These are phyloP conservation scores for Leptinotarsa defecta DNA, from an alignment of 1,140 invertebrate species.

Conservation along the genomic window DNA sequence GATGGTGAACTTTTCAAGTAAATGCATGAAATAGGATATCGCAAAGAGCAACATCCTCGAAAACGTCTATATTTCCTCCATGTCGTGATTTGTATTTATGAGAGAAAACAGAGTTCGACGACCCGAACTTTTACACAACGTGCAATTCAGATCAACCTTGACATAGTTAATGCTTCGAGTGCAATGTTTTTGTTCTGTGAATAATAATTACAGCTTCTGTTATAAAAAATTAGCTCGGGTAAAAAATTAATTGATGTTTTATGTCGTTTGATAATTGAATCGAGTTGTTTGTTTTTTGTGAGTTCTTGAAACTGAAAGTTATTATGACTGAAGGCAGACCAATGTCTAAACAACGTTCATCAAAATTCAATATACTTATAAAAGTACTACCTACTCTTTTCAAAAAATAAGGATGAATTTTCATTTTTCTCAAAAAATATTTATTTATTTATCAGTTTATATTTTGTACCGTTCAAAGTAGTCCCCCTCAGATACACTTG, in stretches of 20 bases:
- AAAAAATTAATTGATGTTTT: conserved; percentile 23
- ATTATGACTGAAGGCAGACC: too few relatives aligned
- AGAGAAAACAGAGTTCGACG: conserved; percentile 18
- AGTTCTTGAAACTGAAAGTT: conserved; percentile 15
- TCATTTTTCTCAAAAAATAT: too few relatives aligned
- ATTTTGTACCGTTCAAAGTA: too few relatives aligned
- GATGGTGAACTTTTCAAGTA: neutral
- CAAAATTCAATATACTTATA: too few relatives aligned
- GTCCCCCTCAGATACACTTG: too few relatives aligned
- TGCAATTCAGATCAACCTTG: conserved; percentile 22
- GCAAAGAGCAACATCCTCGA: conserved; percentile 8
- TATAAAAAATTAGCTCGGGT: neutral
- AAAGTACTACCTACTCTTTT: too few relatives aligned
- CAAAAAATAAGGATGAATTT: too few relatives aligned
- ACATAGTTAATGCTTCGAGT: conserved; percentile 13
- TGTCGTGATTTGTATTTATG: conserved; percentile 19
- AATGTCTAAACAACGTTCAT: too few relatives aligned
- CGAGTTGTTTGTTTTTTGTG: conserved; percentile 20
- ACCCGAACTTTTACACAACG: conserved; percentile 10
- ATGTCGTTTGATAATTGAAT: conserved; percentile 14
- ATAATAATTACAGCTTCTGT: conserved; percentile 16
- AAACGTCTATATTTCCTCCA: conserved; percentile 10
- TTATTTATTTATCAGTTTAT: too few relatives aligned
- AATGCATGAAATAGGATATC: conserved; percentile 6
- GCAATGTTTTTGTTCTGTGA: conserved; percentile 13